These are phyloP conservation scores for Odontesthes bonariensis DNA, from an alignment of 2,113 vertebrate species.

Conservation along the genomic window DNA sequence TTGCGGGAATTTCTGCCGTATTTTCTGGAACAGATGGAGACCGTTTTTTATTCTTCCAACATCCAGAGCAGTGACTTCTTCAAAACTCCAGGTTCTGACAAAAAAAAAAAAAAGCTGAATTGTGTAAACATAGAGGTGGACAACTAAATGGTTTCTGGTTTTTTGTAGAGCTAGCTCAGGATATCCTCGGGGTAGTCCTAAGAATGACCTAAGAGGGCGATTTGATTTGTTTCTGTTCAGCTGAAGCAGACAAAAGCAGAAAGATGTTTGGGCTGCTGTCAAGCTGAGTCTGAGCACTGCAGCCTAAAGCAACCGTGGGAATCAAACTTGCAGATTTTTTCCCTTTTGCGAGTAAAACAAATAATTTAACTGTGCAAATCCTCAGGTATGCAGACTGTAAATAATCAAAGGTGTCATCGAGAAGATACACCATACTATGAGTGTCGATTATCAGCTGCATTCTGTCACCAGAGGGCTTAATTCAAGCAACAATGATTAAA, in stretches of 20 bases:
- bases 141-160: too few relatives aligned
- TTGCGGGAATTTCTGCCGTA: too few relatives aligned
- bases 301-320: not conserved
- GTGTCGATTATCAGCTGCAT: not conserved
- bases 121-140: slow-evolving; percentile 34
- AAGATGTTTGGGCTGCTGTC: slow-evolving; percentile 15
- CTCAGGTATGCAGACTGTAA: rapidly evolving
- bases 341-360: not conserved
- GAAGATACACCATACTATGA: rapidly evolving
- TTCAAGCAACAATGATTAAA: too few relatives aligned
- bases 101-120: too few relatives aligned
- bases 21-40: too few relatives aligned
- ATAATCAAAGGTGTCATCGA: not conserved
- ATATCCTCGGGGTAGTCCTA: slow-evolving; percentile 39
- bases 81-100: too few relatives aligned
- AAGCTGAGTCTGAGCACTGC: not conserved
- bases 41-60: too few relatives aligned
- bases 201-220: slow-evolving; percentile 18
- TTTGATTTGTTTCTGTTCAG: slow-evolving; percentile 7
- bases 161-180: slow-evolving; percentile 41
- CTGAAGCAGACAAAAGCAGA: slow-evolving; percentile 12
- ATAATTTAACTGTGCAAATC: not conserved
- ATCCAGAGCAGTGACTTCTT: too few relatives aligned
- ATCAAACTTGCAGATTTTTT: not conserved
- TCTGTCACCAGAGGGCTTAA: not conserved